Evolutionary conservation across 2,113 vertebrate species (phyloP).

Genomic region (Prunella himalayana): DNA sequence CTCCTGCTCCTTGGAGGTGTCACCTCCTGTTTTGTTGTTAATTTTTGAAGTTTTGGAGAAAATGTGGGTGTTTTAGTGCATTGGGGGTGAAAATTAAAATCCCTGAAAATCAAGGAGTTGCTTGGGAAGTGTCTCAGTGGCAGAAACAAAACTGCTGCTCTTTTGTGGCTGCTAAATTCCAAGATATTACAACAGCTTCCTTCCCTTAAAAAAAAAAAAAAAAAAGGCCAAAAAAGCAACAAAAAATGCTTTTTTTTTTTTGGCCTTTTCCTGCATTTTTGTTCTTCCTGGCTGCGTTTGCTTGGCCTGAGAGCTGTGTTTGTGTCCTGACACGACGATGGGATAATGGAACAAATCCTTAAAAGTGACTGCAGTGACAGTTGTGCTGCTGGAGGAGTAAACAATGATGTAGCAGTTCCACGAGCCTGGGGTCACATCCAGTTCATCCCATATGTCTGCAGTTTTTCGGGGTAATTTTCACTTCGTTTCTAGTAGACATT

Average conservation of each 20-base stretch:
- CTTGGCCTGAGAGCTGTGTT: background rate
- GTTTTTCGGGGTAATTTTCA: background rate
- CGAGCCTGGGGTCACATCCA: background rate
- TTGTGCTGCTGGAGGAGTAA: conserved; percentile 1
- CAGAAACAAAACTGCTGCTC: background rate
- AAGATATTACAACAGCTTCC: background rate
- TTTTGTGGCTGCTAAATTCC: conserved; percentile 6
- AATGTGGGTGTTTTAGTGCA: rapidly evolving
- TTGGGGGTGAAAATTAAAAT: background rate
- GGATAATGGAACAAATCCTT: conserved; percentile 20
- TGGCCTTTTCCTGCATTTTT: background rate
- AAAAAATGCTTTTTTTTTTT: background rate
- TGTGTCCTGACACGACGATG: background rate
- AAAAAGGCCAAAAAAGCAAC: rapidly evolving
- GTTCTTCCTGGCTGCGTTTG: background rate
- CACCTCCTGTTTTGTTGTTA: rapidly evolving
- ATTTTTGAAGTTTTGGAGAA: background rate
- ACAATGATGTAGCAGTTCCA: conserved; percentile 43
- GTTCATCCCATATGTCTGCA: conserved; percentile 32
- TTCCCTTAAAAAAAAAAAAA: background rate
- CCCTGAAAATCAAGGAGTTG: background rate
- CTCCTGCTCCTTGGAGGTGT: background rate
- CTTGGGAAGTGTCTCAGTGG: background rate
- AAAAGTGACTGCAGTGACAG: background rate
- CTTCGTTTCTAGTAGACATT: conserved; percentile 16